Base-by-base conservation (phyloP, 2,888 invertebrate genomes). In the Cabera pusaria region DNA sequence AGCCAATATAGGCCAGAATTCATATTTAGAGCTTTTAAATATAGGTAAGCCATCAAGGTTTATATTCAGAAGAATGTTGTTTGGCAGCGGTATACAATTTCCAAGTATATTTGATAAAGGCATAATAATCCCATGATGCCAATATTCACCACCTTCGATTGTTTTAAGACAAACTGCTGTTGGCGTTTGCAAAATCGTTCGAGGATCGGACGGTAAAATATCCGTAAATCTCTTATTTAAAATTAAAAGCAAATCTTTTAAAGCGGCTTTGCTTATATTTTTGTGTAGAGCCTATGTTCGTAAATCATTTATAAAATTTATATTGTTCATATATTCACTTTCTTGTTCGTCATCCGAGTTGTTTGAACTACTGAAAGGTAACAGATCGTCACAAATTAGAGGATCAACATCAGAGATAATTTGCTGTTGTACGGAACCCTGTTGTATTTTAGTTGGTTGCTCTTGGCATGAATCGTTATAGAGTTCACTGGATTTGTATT, bases 21-120 rank as follows among this genome's bases (percentile, higher is more conserved):
- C 36, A 6, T 44, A 12, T 6, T 48, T 48, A 2, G 47, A 49
- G 17, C 47, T 50, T 25, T 52, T 52, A 19, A 41, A 45, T 8
- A 52, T 49, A n/a, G 52, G 47, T 1, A 52, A 33, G 14, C 52
- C 52, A 10, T 52, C 52, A 5, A 52, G 9, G 35, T 52, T 52
- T 5, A 52, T 21, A 41, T 49, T 52, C 9, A 49, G 29, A 19
- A 19, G 19, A 19, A 19, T 19, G 19, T 19, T 19, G 19, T 19
- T 19, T 19, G 19, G 19, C 19, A 19, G 19, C 6, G 19, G 1
- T 19, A 19, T 6, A 19, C 19, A 19, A 19, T 34, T 34, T 34
- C 18, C 24, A 11, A 19, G 20, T 18, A 34, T 19, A 11, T 34
- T 23, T 29, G 11, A 29, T 11, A 20, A 29, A 9, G 12, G 9